A percentile compares a stretch with the other conserved stretches of the same genome.
These are phyloP conservation scores for Cichlasoma orientale DNA, from an alignment of 2,797 vertebrate species.

Conservation along the genomic window DNA sequence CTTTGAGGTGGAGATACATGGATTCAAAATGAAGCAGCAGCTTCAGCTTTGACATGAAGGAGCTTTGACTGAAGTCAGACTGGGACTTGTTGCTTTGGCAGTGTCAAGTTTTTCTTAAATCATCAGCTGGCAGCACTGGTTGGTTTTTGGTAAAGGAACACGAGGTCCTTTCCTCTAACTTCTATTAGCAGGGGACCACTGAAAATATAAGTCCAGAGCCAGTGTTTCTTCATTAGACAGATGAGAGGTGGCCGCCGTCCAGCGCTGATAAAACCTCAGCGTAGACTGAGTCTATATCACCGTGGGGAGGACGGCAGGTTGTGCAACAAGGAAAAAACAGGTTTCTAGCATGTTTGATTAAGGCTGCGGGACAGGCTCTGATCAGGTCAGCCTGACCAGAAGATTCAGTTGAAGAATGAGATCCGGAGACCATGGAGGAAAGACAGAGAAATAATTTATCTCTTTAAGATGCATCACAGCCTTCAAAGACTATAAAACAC, in stretches of 20 bases:
- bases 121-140: not conserved
- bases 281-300: not conserved
- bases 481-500: too few species aligned
- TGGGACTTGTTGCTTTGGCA: not conserved
- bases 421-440: too few species aligned
- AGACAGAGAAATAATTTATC: not conserved
- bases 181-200: not conserved
- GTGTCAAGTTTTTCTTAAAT: not conserved
- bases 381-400: not conserved
- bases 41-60: not conserved
- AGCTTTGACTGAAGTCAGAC: too few species aligned
- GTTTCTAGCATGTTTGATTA: not conserved
- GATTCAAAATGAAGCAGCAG: not conserved
- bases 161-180: not conserved
- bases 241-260: not conserved
- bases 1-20: not conserved
- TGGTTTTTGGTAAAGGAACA: conserved; percentile 1
- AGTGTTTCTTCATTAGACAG: not conserved
- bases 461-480: not conserved
- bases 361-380: not conserved
- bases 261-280: not conserved
- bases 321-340: not conserved
- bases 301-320: not conserved
- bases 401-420: not conserved
- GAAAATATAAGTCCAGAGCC: not conserved